Conservation (phyloP, 2,113 vertebrate species). For the Zapornia atra region DNA sequence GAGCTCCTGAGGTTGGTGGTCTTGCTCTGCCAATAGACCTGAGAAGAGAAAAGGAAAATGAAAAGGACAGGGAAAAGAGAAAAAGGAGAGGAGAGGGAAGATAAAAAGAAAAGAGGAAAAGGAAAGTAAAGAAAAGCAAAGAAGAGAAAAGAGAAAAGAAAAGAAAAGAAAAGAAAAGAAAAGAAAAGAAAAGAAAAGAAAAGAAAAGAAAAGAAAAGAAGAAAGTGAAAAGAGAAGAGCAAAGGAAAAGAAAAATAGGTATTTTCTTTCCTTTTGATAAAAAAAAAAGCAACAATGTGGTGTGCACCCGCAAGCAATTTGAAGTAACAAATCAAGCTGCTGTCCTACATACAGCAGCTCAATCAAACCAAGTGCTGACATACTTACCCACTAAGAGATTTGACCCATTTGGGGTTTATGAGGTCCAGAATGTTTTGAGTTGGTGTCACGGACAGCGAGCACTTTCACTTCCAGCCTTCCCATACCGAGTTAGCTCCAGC, state of each 20-base stretch:
- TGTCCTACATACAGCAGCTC: not conserved
- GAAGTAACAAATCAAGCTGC: not conserved
- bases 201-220: too few relatives aligned
- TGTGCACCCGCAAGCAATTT: not conserved
- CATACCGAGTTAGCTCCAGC: not conserved
- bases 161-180: too few relatives aligned
- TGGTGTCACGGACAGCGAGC: accelerated
- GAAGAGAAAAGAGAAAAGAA: too few relatives aligned
- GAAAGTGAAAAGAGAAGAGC: not conserved
- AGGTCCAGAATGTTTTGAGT: not conserved
- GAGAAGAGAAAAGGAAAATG: too few relatives aligned
- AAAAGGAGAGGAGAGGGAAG: too few relatives aligned
- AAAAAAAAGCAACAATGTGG: not conserved
- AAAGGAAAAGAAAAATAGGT: not conserved
- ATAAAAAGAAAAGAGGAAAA: too few relatives aligned
- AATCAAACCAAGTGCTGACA: not conserved
- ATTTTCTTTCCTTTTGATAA: not conserved
- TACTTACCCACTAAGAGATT: not conserved
- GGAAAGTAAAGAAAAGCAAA: too few relatives aligned
- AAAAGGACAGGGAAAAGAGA: too few relatives aligned
- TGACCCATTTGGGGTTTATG: not conserved
- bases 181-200: too few relatives aligned
- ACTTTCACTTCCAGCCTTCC: not conserved
- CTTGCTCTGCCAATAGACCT: not conserved
- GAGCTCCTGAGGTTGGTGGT: not conserved